Conservation (phyloP, 2,888 invertebrate species). For the Brachyopa scutellaris region DNA sequence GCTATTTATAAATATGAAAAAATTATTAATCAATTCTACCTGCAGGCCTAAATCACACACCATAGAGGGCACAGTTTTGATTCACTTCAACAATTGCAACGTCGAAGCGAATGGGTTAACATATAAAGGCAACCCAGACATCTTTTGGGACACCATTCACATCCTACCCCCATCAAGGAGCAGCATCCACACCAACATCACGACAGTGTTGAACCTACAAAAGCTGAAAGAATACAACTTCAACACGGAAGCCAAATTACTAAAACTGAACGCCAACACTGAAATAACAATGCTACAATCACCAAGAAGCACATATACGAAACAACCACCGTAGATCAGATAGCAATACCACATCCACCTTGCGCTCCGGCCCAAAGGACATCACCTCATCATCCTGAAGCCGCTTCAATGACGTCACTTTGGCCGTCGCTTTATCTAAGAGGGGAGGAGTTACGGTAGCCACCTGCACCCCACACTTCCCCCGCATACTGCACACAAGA, state of each 20-base stretch:
- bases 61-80: conserved; percentile 12
- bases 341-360: background rate
- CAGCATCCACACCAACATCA: background rate
- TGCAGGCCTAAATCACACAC: conserved; percentile 18
- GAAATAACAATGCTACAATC: background rate
- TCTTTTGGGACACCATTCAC: background rate
- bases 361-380: background rate
- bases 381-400: no score
- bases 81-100: background rate
- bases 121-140: background rate
- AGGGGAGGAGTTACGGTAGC: conserved; percentile 7
- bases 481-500: no score
- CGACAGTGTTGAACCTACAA: background rate
- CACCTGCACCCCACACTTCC: background rate
- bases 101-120: background rate
- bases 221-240: no score
- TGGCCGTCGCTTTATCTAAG: conserved; percentile 21
- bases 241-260: no score
- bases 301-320: background rate
- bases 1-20: conserved; percentile 22
- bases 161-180: background rate
- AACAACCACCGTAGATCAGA: background rate
- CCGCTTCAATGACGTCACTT: background rate
- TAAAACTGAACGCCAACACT: background rate
- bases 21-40: conserved; percentile 29